A percentile compares a stretch with the other conserved stretches of the same genome.
These are phyloP conservation scores for Drosophila percnosoma DNA, from an alignment of 2,888 invertebrate species.

Conservation along the genomic window DNA sequence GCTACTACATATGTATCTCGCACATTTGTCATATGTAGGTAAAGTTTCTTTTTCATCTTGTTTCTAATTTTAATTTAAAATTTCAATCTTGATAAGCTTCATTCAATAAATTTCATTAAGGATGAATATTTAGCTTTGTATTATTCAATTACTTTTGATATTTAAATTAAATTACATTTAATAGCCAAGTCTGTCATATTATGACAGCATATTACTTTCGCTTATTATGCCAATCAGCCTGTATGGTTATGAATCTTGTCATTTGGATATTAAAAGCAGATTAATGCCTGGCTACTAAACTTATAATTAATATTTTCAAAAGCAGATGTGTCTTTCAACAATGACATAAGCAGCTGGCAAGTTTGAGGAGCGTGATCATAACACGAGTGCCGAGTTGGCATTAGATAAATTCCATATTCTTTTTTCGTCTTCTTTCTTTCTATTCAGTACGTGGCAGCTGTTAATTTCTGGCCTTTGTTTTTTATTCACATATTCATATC, in stretches of 20 bases:
- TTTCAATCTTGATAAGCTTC: background rate
- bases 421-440: background rate
- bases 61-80: background rate
- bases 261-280: background rate
- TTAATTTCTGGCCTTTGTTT: background rate
- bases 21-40: background rate
- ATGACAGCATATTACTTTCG: background rate
- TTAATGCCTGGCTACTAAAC: background rate
- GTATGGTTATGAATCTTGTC: background rate
- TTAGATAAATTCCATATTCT: background rate
- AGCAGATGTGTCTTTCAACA: background rate
- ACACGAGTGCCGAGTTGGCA: constrained; percentile 5
- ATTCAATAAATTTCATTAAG: background rate
- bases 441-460: background rate
- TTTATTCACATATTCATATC: too few relatives aligned
- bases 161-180: background rate
- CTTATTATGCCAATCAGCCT: background rate
- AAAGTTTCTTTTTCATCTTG: background rate
- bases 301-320: background rate
- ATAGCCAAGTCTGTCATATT: background rate
- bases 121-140: background rate
- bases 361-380: constrained; percentile 6
- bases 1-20: background rate
- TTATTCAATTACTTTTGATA: background rate
- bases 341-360: constrained; percentile 14